Base-by-base conservation (phyloP, 2,113 vertebrate species). In the Boulengeromyrus knoepffleri region DNA sequence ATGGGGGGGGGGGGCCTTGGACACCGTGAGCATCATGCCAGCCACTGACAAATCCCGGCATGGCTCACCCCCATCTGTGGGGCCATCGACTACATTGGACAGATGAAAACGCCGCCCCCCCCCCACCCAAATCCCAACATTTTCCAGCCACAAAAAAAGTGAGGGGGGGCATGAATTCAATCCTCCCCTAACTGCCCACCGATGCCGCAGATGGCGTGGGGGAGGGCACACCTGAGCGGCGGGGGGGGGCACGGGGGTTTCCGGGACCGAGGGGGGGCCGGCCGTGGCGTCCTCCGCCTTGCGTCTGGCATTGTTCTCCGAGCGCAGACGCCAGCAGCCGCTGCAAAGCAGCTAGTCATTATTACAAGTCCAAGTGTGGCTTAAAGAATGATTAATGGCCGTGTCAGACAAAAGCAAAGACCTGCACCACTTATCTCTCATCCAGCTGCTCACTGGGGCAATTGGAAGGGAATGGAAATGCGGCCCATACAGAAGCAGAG, bases 351-450 rank as follows among this genome's bases (percentile, higher is more conserved):
- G 97, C 96, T 96, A 97, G 96, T 96, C 96, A 97, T 97, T 97
- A 97, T 96, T 96, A 96, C 94, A 96, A 97, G 95, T 97, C 97
- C 96, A 97, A 97, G 96, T 96, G 96, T 97, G 96, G 96, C 96
- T 97, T 97, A 97, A 96, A 96, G 96, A 96, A 97, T 97, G 97
- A 97, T 97, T 97, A 97, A 97, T 97, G 96, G 96, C 96, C 96
- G 96, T 96, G 96, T 97, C 95, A 94, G 96, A 94, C 96, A 95
- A 96, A 97, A 97, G 97, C 96, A 97, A 96, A 97, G 96, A 96
- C 94, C 95, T 95, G 95, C 95, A 95, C 96, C 96, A 96, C 96
- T 97, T 97, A 97, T 97, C 97, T 97, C 96, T 96, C 96, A 97
- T 97, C 96, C 97, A 97, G 96, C 96, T 97, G 96, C 96, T 97